Percentiles rank a stretch among this genome's conserved stretches.
These are phyloP conservation scores for Noctilio leporinus DNA, from an alignment of 2,113 vertebrate genomes.

Conservation along the genomic window DNA sequence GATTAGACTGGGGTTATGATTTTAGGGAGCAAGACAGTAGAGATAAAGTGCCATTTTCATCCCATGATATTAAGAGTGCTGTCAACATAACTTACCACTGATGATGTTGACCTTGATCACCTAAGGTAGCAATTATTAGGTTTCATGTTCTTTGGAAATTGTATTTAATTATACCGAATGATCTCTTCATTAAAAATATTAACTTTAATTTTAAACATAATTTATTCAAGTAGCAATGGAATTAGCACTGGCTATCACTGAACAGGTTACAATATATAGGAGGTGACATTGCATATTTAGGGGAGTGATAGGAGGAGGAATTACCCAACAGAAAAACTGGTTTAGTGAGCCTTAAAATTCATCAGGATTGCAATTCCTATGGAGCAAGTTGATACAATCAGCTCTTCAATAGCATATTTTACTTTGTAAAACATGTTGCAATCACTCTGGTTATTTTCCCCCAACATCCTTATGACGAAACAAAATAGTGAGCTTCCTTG, in stretches of 20 bases:
- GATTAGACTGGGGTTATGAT: neutral
- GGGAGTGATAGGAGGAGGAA: neutral
- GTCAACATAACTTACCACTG: neutral
- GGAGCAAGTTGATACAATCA: neutral
- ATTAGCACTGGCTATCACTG: neutral
- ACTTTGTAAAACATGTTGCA: constrained; percentile 3
- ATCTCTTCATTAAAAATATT: neutral
- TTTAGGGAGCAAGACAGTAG: neutral
- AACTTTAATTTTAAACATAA: constrained; percentile 16
- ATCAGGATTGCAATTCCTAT: neutral
- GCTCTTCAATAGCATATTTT: constrained; percentile 2
- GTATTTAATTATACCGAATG: neutral
- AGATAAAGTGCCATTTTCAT: neutral
- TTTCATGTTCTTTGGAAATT: constrained; percentile 2
- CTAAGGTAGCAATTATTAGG: neutral
- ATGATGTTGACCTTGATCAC: neutral
- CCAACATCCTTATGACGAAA: neutral
- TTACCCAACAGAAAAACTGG: constrained; percentile 27
- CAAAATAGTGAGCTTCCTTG: neutral
- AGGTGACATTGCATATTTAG: neutral
- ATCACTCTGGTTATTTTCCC: neutral
- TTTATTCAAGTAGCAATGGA: neutral
- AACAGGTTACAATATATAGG: neutral
- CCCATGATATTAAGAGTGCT: neutral
- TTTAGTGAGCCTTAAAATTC: constrained; percentile 32